A percentile compares a stretch with the other conserved stretches of the same genome.
phyloP scores from a whole-genome alignment of 92 coral and sea anemone species.

The Epizoanthus illoricatus region DNA sequence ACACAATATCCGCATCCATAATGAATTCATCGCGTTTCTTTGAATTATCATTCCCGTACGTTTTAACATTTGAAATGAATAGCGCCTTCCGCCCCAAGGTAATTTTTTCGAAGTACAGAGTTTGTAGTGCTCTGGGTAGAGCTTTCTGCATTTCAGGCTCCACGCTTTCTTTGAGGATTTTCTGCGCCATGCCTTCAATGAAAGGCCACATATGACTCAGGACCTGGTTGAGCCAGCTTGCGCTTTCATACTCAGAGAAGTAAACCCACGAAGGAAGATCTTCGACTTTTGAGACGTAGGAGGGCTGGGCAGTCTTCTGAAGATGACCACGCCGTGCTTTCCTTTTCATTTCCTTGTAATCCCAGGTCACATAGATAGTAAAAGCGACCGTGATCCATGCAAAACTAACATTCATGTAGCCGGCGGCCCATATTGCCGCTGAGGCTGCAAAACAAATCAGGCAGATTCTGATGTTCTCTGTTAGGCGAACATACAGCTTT shows the following conservation, averaged over 20 bases:
- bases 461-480: conserved; percentile 13
- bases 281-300: conserved; percentile 61
- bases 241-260: conserved; percentile 73
- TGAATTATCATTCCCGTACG: conserved; percentile 52
- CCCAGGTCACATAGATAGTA: conserved; percentile 51
- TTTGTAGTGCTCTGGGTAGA: conserved; percentile 72
- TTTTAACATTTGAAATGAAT: conserved; percentile 68
- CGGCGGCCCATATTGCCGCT: conserved; percentile 57
- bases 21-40: conserved; percentile 61
- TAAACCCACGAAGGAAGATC: conserved; percentile 70
- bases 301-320: conserved; percentile 48
- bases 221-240: conserved; percentile 77
- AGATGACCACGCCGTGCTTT: conserved; percentile 56
- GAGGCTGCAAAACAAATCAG: conserved; percentile 43
- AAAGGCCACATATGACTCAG: conserved; percentile 86
- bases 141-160: conserved; percentile 82
- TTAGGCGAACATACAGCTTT: not conserved
- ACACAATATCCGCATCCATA: conserved; percentile 74
- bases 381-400: conserved; percentile 69
- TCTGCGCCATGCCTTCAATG: conserved; percentile 72
- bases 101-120: conserved; percentile 78
- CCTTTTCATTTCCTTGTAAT: conserved; percentile 53
- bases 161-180: conserved; percentile 65
- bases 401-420: conserved; percentile 62
- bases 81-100: conserved; percentile 85